These are phyloP conservation scores for Alentia gelatinosa DNA, from an alignment of 2,888 invertebrate species.

Conservation along the genomic window DNA sequence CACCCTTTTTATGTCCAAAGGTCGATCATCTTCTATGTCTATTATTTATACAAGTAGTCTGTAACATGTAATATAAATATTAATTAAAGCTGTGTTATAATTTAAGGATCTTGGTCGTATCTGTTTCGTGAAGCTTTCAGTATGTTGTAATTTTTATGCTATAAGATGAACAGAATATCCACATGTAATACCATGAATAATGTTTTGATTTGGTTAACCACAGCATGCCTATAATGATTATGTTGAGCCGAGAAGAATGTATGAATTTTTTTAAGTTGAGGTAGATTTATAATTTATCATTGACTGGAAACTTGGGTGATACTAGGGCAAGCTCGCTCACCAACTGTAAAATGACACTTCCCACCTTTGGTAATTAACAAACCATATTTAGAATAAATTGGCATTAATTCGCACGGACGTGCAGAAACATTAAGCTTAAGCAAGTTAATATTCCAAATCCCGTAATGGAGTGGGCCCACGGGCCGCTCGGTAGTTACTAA, in stretches of 20 bases:
- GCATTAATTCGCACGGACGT: not conserved
- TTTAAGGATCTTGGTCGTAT: slow-evolving; percentile 42
- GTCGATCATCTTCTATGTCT: slow-evolving; percentile 27
- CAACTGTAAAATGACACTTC: not conserved
- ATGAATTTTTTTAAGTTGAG: slow-evolving; percentile 29
- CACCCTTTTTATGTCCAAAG: slow-evolving; percentile 40
- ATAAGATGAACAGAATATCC: slow-evolving; percentile 21
- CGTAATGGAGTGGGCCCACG: not conserved
- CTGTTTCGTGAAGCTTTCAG: slow-evolving; percentile 39
- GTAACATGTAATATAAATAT: slow-evolving; percentile 17
- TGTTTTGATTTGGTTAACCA: slow-evolving; percentile 40
- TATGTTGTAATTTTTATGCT: slow-evolving; percentile 21
- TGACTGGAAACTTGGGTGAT: slow-evolving; percentile 14
- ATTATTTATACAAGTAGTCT: slow-evolving; percentile 15
- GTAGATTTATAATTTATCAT: slow-evolving; percentile 29
- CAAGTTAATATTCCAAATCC: not conserved
- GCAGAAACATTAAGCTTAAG: slow-evolving; percentile 6
- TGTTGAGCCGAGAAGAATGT: slow-evolving; percentile 27
- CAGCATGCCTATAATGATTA: slow-evolving; percentile 23
- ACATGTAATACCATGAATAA: slow-evolving; percentile 23
- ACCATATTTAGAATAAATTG: not conserved
- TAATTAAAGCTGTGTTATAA: slow-evolving; percentile 37
- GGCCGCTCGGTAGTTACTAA: not conserved
- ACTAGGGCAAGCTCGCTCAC: slow-evolving; percentile 23
- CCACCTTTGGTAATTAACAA: not conserved